Evolutionary conservation across 2,888 invertebrate species (phyloP), one percentile per base, ranked within the genome.

Genomic region (Hyppa rectilinea): DNA sequence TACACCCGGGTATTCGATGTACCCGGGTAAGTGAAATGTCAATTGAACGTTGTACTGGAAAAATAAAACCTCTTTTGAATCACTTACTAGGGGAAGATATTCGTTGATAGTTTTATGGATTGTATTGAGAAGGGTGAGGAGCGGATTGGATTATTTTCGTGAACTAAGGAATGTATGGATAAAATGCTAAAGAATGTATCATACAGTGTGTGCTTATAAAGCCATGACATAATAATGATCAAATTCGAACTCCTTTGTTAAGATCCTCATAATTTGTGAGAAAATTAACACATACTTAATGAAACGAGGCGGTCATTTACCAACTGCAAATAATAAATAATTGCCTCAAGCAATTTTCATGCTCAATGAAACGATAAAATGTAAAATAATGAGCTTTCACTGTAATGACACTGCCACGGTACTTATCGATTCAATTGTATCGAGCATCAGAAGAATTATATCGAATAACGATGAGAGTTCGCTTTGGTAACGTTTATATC

Each of bases 1-100:
- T 60, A 76, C 56, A 67, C 68, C 55, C 71, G 84, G 68, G 70
- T 70, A 74, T 64, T 55, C 56, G 58, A 55, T 70, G 52, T 82
- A 70, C 72, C 59, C 76, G 71, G 71, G 67, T 69, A 75, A 74
- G 70, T 71, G 69, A 72, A 78, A 82, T 72, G 82, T 80, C 84
- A 83, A 87, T 85, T 81, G 78, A 68, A 77, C 72, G 62, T 67
- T 78, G 80, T 80, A 83, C 72, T 58, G 55, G 50, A 62, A 75
- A 78, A 81, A 85, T 78, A 82, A 82, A 72, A 82, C 78, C 74
- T 79, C 76, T 82, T 87, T 81, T 52, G 64, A 74, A 74, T 79
- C 66, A 81, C 75, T 81, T 81, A 62, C 29, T 61, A 70, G 49
- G 76, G 72, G 58, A 78, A 78, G 71, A 71, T 58, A 71, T 77